Base-by-base conservation (phyloP, 2,113 vertebrate species). In the Sporophila hypoxantha region DNA sequence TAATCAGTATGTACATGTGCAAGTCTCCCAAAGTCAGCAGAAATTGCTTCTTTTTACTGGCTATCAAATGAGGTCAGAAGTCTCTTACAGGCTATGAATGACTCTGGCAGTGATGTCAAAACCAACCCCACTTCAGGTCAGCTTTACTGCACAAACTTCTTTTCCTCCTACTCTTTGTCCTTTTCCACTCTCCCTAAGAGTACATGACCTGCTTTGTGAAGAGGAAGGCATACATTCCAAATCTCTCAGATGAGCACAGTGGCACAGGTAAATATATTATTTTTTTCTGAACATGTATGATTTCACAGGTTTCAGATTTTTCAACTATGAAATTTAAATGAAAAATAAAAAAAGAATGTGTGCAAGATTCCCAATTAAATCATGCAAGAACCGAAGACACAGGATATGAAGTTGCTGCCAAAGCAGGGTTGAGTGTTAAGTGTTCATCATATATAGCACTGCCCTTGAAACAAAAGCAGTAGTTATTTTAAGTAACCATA, bases 401-500 rank as follows among this genome's bases (percentile, higher is more conserved):
- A 55, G 59, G 66, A 89, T 66, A 6, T 11, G 50, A 68, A 83
- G 76, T 15, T 50, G 23, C 82, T 91, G 59, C 77, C 75, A 75
- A 70, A 85, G 73, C 26, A 53, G 46, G 56, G 68, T 26, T 90
- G 69, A 85, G 36, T 36, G 55, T 77, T 88, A 91, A 69, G 49
- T 26, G 64, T 15, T 92, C 69, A 73, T 71, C 88, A 75, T 59
- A 76, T 22, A 75, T 36, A 91, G 66, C 64, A 69, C 25, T 93
- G 88, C 46, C 86, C 89, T 92, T 92, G 89, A 83, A 91, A 92
- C 59, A 94, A 94, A 94, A 89, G 52, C 75, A 81, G 44, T 30
- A 73, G 87, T 85, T 95, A 95, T 95, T 95, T 95, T 91, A 95
- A 94, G 94, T 88, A 92, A 89, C 85, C 88, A 87, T 92, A 91